A percentile compares a stretch with the other conserved stretches of the same genome.
Conservation (phyloP, 2,888 invertebrate genomes). For the Scaeva pyrastri region DNA sequence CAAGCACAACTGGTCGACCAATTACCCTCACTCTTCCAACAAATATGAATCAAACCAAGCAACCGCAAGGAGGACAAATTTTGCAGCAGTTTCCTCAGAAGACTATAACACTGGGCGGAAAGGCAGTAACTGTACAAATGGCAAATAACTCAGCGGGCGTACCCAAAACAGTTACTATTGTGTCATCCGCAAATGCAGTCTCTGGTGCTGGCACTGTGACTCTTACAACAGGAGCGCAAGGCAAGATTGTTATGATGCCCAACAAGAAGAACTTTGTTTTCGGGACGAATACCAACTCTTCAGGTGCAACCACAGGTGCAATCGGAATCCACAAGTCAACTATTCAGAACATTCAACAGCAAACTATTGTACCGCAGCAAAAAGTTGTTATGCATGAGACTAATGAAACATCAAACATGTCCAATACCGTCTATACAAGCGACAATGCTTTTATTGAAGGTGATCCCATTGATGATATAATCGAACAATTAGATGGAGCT, state of each 20-base stretch:
- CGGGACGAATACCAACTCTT: conserved; percentile 79
- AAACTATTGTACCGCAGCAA: conserved; percentile 77
- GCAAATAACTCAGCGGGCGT: conserved; percentile 85
- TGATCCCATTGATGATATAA: conserved; percentile 82
- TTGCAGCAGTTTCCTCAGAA: conserved; percentile 84
- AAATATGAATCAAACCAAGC: conserved; percentile 76
- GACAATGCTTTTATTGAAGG: conserved; percentile 77
- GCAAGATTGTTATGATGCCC: conserved; percentile 85
- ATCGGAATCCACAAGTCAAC: conserved; percentile 59
- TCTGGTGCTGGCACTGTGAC: conserved; percentile 79
- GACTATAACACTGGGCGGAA: conserved; percentile 88
- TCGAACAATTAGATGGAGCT: conserved; percentile 82
- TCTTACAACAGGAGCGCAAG: conserved; percentile 78
- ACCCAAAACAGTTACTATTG: conserved; percentile 87
- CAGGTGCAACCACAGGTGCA: conserved; percentile 65
- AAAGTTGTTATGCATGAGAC: conserved; percentile 51
- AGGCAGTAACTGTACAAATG: conserved; percentile 90
- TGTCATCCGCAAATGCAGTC: conserved; percentile 81
- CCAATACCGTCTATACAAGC: conserved; percentile 74
- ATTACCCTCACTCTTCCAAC: conserved; percentile 88
- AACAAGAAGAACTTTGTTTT: conserved; percentile 86
- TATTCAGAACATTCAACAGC: conserved; percentile 77
- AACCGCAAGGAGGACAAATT: conserved; percentile 75
- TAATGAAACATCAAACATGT: conserved; percentile 72
- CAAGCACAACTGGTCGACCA: conserved; percentile 86